Evolutionary conservation across 1,140 invertebrate species (phyloP), one percentile per base, ranked within the genome.

Genomic region (Oryctes rhinoceros): DNA sequence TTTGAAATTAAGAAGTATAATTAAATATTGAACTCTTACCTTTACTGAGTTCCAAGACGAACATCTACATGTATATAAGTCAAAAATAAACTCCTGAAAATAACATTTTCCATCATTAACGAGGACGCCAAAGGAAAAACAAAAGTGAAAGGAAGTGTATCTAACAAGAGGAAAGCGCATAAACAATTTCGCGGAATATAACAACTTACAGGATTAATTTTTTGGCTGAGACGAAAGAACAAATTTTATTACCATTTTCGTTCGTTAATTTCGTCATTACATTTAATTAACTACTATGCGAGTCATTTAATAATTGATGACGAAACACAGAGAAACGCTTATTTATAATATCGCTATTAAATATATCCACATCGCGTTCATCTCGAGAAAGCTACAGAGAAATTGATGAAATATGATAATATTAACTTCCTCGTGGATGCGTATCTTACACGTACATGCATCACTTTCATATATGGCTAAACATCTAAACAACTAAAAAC

Each of bases 231-330:
- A 71, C 24, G 24, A 15, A 35, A 71, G 30, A 13, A 7, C 35
- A 24, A 20, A 13, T 13, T 71, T 35, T 15, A 71, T 71, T 71
- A 24, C 65, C 65, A 71, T 4, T 37, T 71, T 35, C 65, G 10
- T 71, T 71, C 65, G 15, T 71, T 71, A 71, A 71, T 71, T 71
- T 15, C 65, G 65, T 35, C 24, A 71, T 71, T 71, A 71, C 11
- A 35, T 71, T 71, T 71, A 37, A 71, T 71, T 71, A 71, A 35
- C 65, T 35, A 30, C 65, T 35, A 24, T 10, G 2, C 24, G 24
- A 7, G 20, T 7, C 24, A 0, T 24, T 71, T 6, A 44, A 18
- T 18, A 30, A 71, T 71, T 71, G 35, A 71, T 71, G 35, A 18
- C 18, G 24, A 67, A 18, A 67, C 10, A 67, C 18, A 67, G 24